Evolutionary conservation across 1,140 invertebrate species (phyloP).

Genomic region (Sitodiplosis mosellana): DNA sequence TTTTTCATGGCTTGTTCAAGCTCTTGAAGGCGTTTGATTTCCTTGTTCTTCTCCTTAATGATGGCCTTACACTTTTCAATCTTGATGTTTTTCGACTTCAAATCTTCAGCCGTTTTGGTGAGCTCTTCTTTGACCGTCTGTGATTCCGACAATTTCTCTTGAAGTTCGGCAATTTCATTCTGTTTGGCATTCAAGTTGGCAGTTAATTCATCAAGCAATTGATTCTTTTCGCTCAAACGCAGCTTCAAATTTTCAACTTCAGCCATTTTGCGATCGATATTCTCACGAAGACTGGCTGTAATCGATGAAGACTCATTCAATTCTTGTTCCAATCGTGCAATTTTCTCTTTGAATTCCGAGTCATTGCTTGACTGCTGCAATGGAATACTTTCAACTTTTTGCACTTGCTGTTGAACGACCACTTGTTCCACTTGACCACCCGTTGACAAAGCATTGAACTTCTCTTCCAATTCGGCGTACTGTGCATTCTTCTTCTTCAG

Average conservation of each 20-base stretch:
- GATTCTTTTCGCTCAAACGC: neutral
- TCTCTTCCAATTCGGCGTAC: constrained; percentile 40
- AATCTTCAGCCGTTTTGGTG: constrained; percentile 7
- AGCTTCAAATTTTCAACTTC: neutral
- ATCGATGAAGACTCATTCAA: neutral
- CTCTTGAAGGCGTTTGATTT: constrained; percentile 15
- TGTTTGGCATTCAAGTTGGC: neutral
- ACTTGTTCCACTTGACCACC: neutral
- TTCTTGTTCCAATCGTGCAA: constrained; percentile 4
- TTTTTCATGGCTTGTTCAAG: constrained; percentile 14
- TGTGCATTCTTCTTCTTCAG: constrained; percentile 48
- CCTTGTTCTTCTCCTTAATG: constrained; percentile 17
- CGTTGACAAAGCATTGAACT: neutral
- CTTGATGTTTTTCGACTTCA: constrained; percentile 15
- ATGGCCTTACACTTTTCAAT: constrained; percentile 23
- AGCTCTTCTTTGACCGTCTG: neutral
- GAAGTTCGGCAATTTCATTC: neutral
- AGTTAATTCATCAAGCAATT: neutral
- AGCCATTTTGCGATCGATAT: too few relatives aligned
- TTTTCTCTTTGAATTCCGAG: neutral
- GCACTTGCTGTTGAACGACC: neutral
- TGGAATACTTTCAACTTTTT: neutral
- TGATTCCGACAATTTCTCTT: neutral
- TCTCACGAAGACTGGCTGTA: too few relatives aligned
- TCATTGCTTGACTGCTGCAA: neutral